These are phyloP conservation scores for Peromyscus attwateri DNA, from an alignment of 2,797 vertebrate genomes.

Conservation along the genomic window DNA sequence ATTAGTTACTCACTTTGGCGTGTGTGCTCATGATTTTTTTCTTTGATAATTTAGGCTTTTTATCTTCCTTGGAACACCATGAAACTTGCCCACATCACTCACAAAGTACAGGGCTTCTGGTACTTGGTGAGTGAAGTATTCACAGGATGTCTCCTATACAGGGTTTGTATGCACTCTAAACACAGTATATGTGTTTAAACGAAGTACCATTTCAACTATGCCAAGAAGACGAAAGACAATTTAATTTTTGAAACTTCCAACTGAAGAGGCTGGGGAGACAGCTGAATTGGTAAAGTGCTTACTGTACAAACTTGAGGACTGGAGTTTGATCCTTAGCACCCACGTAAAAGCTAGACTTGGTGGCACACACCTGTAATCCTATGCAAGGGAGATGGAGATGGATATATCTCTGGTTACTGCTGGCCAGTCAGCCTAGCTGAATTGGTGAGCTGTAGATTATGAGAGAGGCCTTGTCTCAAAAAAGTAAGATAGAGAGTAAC, in stretches of 20 bases:
- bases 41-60: neutral
- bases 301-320: neutral
- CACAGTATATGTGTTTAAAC: neutral
- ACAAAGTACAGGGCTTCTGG: neutral
- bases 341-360: neutral
- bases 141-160: neutral
- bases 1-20: neutral
- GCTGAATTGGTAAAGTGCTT: neutral
- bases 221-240: neutral
- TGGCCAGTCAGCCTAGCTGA: neutral
- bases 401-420: neutral
- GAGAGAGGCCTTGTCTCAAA: neutral
- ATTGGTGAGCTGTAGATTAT: too few species aligned
- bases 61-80: neutral
- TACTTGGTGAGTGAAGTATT: neutral
- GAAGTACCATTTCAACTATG: too few species aligned
- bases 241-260: neutral
- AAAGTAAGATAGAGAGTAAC: neutral
- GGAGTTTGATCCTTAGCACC: neutral
- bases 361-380: neutral
- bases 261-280: too few species aligned
- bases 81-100: neutral
- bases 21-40: neutral
- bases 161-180: neutral
- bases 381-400: neutral